Conservation (phyloP, 2,888 invertebrate genomes). For the Ramazzottius varieornatus region DNA sequence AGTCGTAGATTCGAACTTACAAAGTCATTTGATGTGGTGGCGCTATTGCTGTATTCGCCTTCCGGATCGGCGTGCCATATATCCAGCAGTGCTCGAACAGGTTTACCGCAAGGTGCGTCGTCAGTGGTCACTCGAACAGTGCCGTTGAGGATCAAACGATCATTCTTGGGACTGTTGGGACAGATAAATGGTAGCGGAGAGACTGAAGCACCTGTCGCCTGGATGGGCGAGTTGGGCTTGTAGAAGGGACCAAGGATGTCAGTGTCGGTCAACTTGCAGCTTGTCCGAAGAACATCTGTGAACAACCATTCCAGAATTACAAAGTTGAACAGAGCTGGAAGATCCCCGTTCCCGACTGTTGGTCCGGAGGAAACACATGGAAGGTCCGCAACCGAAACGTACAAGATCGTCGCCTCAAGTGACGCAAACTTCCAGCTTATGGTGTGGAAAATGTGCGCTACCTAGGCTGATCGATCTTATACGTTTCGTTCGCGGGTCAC, state of each 20-base stretch:
- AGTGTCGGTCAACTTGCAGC: background rate
- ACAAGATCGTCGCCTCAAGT: too few species aligned
- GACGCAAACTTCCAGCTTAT: too few species aligned
- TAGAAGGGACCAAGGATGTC: background rate
- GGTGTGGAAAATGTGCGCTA: too few species aligned
- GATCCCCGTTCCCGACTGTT: too few species aligned
- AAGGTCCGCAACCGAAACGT: too few species aligned
- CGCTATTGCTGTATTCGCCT: background rate
- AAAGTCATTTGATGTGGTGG: background rate
- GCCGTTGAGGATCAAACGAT: background rate
- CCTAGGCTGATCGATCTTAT: too few species aligned
- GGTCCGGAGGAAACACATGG: too few species aligned
- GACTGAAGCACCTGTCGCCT: background rate
- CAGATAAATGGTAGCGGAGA: background rate
- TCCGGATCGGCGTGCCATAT: background rate
- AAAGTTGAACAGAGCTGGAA: too few species aligned
- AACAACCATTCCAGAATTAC: too few species aligned
- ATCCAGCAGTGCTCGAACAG: background rate
- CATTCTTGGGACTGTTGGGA: background rate
- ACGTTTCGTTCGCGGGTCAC: too few species aligned
- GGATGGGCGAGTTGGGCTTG: background rate
- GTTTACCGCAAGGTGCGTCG: background rate
- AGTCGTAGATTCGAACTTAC: background rate
- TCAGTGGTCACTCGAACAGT: background rate
- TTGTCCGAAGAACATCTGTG: background rate